phyloP scores from a whole-genome alignment of 1,140 invertebrate genomes.

The Sogatella furcifera region DNA sequence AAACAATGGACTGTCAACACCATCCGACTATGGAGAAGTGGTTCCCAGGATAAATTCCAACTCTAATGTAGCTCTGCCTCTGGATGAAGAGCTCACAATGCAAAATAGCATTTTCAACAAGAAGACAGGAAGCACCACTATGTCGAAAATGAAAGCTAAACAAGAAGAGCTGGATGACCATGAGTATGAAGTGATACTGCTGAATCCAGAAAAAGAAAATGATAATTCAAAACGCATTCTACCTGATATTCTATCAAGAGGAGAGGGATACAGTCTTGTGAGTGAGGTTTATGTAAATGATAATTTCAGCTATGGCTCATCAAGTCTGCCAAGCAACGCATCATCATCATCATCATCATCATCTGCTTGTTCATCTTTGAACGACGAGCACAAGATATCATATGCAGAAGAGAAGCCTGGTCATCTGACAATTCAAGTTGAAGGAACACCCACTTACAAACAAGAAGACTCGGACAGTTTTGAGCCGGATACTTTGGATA shows the following conservation, averaged over 20 bases:
- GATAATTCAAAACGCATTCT: constrained; percentile 32
- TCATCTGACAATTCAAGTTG: constrained; percentile 65
- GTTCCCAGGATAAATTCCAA: constrained; percentile 44
- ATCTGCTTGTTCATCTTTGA: constrained; percentile 15
- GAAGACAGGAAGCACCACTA: constrained; percentile 44
- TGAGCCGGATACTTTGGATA: constrained; percentile 71
- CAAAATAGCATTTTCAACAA: constrained; percentile 53
- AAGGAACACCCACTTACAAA: constrained; percentile 43
- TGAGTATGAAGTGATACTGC: constrained; percentile 27
- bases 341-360: constrained; percentile 5
- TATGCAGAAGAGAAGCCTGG: constrained; percentile 50
- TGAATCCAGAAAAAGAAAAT: constrained; percentile 23
- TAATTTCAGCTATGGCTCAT: constrained; percentile 53
- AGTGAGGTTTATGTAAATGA: constrained; percentile 70
- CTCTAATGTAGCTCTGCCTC: constrained; percentile 37
- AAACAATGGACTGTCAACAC: constrained; percentile 34
- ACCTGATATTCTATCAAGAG: constrained; percentile 38
- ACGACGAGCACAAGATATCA: constrained; percentile 20
- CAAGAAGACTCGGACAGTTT: constrained; percentile 62
- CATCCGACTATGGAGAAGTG: constrained; percentile 42
- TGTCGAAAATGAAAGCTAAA: constrained; percentile 33
- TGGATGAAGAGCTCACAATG: constrained; percentile 68
- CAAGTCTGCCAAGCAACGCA: constrained; percentile 34
- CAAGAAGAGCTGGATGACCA: constrained; percentile 23
- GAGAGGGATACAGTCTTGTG: constrained; percentile 51